Evolutionary conservation across 2,888 invertebrate species (phyloP).

Genomic region (Eupithecia inturbata): DNA sequence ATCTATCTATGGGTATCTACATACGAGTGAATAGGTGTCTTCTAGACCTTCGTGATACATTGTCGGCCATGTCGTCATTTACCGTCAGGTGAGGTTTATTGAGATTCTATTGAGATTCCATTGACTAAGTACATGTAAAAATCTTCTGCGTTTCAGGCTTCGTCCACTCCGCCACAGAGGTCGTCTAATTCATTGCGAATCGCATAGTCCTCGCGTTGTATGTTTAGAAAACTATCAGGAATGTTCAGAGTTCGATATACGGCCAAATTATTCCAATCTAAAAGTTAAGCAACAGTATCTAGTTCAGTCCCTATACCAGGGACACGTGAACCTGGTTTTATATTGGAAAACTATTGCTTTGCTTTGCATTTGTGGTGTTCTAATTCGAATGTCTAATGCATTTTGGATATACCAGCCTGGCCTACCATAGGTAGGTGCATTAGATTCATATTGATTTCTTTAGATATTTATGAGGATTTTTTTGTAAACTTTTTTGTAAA

Average conservation of each 20-base stretch:
- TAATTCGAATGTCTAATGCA: background rate
- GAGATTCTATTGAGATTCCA: no score
- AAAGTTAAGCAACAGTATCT: constrained; percentile 33
- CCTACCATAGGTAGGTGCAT: no score
- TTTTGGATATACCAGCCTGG: background rate
- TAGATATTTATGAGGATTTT: no score
- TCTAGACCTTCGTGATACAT: no score
- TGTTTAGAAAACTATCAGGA: constrained; percentile 17
- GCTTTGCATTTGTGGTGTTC: constrained; percentile 1
- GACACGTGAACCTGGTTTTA: background rate
- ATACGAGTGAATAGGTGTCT: no score
- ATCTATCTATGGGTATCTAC: no score
- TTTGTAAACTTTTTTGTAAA: no score
- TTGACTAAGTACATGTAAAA: background rate
- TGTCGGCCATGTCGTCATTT: no score
- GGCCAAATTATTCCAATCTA: constrained; percentile 34
- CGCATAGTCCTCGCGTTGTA: background rate
- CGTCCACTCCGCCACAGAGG: background rate
- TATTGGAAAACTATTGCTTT: constrained; percentile 31
- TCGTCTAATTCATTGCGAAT: background rate
- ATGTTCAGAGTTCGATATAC: constrained; percentile 5
- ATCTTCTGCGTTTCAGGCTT: background rate
- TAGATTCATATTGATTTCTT: no score
- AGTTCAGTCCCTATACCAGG: background rate
- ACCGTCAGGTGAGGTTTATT: no score